Evolutionary conservation across 2,797 vertebrate species (phyloP), one percentile per base, ranked within the genome.

Genomic region (Bothrops alternatus): DNA sequence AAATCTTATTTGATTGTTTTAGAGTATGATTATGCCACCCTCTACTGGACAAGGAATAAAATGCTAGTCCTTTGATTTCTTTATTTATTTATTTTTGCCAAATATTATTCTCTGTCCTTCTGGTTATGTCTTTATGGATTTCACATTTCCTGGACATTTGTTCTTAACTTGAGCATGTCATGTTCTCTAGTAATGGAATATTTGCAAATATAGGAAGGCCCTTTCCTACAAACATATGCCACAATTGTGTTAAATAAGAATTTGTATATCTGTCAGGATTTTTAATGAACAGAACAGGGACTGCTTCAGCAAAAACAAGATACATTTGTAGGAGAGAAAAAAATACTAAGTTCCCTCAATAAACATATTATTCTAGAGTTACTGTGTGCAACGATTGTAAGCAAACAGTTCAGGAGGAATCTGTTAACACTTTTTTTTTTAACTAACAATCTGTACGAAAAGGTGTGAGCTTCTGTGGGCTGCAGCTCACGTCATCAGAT

Each of bases 31-130:
- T 87, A 90, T 95, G 91, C 93, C 93, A 6, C 96, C 93, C 97
- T 96, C 97, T 97, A 93, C 96, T 96, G 97, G 95, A 12, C 0
- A 82, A 6, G 0, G 0, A 60, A 0, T 47, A 1, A 57, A 0
- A 93, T 92, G 18, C 95, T 8, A 42, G 20, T 11, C 37, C 37
- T 78, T 78, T 7, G n/a, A 73, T 42, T 60, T 86, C 55, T 10
- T 0, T 7, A 0, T 26, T 82, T 7, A 0, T 26, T 82, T 82
- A 73, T 0, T 1, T 55, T 37, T 12, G 2, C 25, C 0, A 86
- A 28, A 53, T 7, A 0, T 78, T 20, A 60, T 23, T n/a, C 13
- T 53, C 13, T 55, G n/a, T 88, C 25, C 28, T 82, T 26, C 90
- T 6, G 57, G 25, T 86, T 6, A 23, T 93, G 47, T 1, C 25